Percentiles rank a stretch among this genome's conserved stretches.
These are phyloP conservation scores for Selene dorsalis DNA, from an alignment of 2,797 vertebrate genomes.

Conservation along the genomic window DNA sequence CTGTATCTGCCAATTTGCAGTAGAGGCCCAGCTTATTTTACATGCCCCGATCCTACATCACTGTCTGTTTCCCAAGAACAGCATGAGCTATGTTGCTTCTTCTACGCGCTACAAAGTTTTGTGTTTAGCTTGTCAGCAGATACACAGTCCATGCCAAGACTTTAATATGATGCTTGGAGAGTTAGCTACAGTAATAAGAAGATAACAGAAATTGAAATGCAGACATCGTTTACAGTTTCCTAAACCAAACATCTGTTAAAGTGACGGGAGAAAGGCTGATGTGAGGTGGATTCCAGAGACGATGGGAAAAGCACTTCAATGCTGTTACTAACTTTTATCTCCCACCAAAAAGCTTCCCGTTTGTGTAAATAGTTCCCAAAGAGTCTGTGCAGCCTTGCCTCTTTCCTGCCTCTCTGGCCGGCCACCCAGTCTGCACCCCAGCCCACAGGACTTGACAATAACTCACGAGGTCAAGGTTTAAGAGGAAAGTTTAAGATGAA, in stretches of 20 bases:
- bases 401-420: conserved; percentile 65
- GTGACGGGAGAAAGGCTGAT: conserved; percentile 90
- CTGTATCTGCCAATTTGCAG: conserved; percentile 32
- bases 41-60: conserved; percentile 32
- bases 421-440: conserved; percentile 80
- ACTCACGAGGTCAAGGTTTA: conserved; percentile 88
- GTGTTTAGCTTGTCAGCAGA: conserved; percentile 60
- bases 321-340: conserved; percentile 91
- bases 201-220: conserved; percentile 93
- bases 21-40: conserved; percentile 39
- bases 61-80: conserved; percentile 51
- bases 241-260: conserved; percentile 98
- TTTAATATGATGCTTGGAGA: conserved; percentile 91
- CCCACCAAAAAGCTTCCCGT: conserved; percentile 89
- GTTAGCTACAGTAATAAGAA: conserved; percentile 90
- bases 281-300: conserved; percentile 81
- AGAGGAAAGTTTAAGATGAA: conserved; percentile 89
- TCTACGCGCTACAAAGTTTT: conserved; percentile 48
- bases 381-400: conserved; percentile 80
- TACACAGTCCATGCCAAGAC: conserved; percentile 83
- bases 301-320: conserved; percentile 95
- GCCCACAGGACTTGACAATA: conserved; percentile 85
- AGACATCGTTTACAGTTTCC: conserved; percentile 95
- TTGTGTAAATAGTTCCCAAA: conserved; percentile 95
- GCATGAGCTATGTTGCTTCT: conserved; percentile 44